A percentile compares a stretch with the other conserved stretches of the same genome.
Evolutionary conservation across 2,888 invertebrate genomes (phyloP).

Genomic region (Oeneis ivallda): DNA sequence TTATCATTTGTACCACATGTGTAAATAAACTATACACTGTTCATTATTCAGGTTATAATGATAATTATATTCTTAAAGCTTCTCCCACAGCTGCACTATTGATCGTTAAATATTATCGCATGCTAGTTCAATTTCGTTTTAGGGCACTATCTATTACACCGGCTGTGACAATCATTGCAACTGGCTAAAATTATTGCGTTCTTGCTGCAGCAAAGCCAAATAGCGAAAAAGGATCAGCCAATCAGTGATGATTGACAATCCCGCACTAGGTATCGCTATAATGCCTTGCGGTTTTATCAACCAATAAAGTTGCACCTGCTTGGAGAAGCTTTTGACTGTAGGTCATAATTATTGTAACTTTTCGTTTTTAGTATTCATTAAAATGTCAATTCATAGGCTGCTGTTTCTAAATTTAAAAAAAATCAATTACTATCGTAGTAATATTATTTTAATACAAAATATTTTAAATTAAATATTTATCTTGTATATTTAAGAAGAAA

Average conservation of each 20-base stretch:
- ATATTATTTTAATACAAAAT: constrained; percentile 64
- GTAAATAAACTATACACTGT: background rate
- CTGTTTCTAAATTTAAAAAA: constrained; percentile 57
- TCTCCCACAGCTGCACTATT: too few relatives aligned
- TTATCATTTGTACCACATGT: background rate
- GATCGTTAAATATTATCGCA: too few relatives aligned
- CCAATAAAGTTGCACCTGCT: too few relatives aligned
- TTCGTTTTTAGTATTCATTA: constrained; percentile 38
- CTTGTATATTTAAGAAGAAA: constrained; percentile 55
- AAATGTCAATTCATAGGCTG: constrained; percentile 73
- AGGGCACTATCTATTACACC: too few relatives aligned
- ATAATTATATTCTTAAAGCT: background rate
- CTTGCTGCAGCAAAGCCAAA: too few relatives aligned
- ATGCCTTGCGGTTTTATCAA: too few relatives aligned
- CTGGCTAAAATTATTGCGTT: too few relatives aligned
- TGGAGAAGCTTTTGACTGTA: background rate
- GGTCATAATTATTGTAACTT: background rate
- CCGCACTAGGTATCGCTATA: too few relatives aligned
- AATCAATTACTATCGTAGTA: constrained; percentile 69
- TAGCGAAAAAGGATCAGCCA: too few relatives aligned
- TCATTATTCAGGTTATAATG: background rate
- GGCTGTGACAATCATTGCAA: too few relatives aligned
- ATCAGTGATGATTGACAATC: too few relatives aligned
- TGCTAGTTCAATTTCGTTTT: too few relatives aligned
- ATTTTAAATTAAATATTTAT: constrained; percentile 70